Base-by-base conservation (phyloP, 2,113 vertebrate genomes). In the Proterorhinus semilunaris region DNA sequence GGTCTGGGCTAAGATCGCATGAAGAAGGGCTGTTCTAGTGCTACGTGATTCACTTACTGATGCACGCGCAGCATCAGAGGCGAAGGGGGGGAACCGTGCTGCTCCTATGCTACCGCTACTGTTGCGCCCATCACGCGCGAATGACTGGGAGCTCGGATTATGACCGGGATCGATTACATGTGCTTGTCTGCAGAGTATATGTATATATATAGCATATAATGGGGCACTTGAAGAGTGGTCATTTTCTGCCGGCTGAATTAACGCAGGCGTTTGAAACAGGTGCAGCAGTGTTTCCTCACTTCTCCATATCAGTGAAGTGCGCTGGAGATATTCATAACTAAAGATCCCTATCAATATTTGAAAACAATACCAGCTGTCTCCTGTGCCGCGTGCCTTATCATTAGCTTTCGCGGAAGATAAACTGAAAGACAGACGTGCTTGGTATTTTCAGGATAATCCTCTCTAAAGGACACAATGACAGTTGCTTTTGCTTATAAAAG, bases 31-130 rank as follows among this genome's bases (percentile, higher is more conserved):
- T 90, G 90, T 90, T 90, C 89, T 84, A 86, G 84, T 90, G 89
- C 86, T 89, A 91, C 90, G 90, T 91, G 90, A 90, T 91, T 83
- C 88, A 90, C 85, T 90, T 91, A 90, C 90, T 90, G 90, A 91
- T 91, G 88, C 86, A 84, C 72, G 90, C 90, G 85, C 87, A 88
- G 86, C 83, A 87, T 78, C 81, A 83, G 13, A 74, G 62, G 66
- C 62, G 42, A 11, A 13, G 53, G 17, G 58, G 65, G 52, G 52
- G 43, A 72, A 80, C 83, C 80, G 87, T 87, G 88, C 83, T 81
- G 52, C 58, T 61, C 58, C 58, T 61, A 10, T 45, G 62, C 83
- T 81, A 86, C 87, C 5, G 58, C 82, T 83, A 85, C 87, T 89
- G 85, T 83, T 86, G 76, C 78, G 74, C 71, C 78, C 79, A 77